These are phyloP conservation scores for Trachymyrmex cornetzi DNA, from an alignment of 1,140 invertebrate species.

Conservation along the genomic window DNA sequence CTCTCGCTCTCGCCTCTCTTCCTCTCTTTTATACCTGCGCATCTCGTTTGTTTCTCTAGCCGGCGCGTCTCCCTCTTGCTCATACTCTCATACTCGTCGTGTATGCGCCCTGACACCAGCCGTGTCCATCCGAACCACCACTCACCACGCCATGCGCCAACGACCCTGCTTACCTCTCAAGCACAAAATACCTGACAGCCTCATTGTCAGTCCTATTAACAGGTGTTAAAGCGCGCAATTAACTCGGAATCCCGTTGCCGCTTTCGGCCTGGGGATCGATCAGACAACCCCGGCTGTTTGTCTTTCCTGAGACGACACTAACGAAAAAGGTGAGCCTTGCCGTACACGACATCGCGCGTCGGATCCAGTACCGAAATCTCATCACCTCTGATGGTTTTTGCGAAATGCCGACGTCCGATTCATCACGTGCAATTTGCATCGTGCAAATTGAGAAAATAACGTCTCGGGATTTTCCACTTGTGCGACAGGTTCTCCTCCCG, in stretches of 20 bases:
- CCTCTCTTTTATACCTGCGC: slow-evolving; percentile 41
- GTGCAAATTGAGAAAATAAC: not conserved
- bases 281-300: slow-evolving; percentile 40
- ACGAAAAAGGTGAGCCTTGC: slow-evolving; percentile 4
- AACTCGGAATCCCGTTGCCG: slow-evolving; percentile 75
- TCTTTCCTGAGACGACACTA: slow-evolving; percentile 12
- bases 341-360: not conserved
- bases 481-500: not conserved
- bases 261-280: slow-evolving; percentile 59
- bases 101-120: slow-evolving; percentile 74
- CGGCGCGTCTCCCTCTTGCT: not conserved
- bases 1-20: slow-evolving; percentile 4
- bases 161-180: slow-evolving; percentile 79
- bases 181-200: slow-evolving; percentile 81
- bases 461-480: not conserved
- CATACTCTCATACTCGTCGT: slow-evolving; percentile 54
- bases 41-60: slow-evolving; percentile 18
- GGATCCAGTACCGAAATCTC: slow-evolving; percentile 19
- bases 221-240: slow-evolving; percentile 82
- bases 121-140: slow-evolving; percentile 77
- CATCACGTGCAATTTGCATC: slow-evolving; percentile 30
- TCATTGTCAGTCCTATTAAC: slow-evolving; percentile 80
- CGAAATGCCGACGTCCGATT: slow-evolving; percentile 38
- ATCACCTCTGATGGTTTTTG: slow-evolving; percentile 13
- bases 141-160: slow-evolving; percentile 66